Conservation (phyloP, 1,140 invertebrate genomes). For the Oscheius sp. region DNA sequence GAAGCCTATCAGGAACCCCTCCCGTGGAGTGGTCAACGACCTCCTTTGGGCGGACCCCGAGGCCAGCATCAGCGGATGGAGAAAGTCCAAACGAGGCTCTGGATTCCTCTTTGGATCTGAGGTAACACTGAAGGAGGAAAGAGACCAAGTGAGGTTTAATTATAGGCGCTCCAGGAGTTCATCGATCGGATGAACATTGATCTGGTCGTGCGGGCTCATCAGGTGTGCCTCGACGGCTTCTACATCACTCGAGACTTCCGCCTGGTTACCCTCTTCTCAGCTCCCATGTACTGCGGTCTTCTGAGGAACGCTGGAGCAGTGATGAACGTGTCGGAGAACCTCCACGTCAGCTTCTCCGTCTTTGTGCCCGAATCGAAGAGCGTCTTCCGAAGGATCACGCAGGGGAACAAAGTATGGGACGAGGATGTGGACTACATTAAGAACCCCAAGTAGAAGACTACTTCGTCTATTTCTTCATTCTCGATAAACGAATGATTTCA, state of each 20-base stretch:
- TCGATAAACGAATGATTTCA: no score
- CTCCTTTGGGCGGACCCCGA: conserved; percentile 39
- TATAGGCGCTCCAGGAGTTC: conserved; percentile 89
- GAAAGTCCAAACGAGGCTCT: conserved; percentile 27
- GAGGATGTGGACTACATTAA: no score
- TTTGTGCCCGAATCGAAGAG: conserved; percentile 18
- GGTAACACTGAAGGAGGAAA: no score
- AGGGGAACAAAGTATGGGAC: conserved; percentile 13
- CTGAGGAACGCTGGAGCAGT: conserved; percentile 42
- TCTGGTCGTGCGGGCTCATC: conserved; percentile 18
- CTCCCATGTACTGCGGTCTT: conserved; percentile 41
- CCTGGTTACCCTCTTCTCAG: conserved; percentile 42
- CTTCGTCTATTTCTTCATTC: no score
- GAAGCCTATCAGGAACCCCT: conserved; percentile 36
- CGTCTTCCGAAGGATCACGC: background rate
- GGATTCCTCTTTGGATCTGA: conserved; percentile 64
- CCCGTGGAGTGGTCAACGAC: conserved; percentile 34
- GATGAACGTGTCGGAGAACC: conserved; percentile 62
- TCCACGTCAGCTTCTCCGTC: conserved; percentile 54
- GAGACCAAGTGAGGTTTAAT: no score
- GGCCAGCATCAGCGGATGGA: conserved; percentile 22
- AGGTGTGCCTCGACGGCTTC: conserved; percentile 66
- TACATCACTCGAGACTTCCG: conserved; percentile 63
- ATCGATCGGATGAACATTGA: conserved; percentile 38
- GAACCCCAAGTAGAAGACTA: no score